Percentiles rank a stretch among this genome's conserved stretches.
phyloP scores from a whole-genome alignment of 2,113 vertebrate genomes.

The Xyliphius kryptos region DNA sequence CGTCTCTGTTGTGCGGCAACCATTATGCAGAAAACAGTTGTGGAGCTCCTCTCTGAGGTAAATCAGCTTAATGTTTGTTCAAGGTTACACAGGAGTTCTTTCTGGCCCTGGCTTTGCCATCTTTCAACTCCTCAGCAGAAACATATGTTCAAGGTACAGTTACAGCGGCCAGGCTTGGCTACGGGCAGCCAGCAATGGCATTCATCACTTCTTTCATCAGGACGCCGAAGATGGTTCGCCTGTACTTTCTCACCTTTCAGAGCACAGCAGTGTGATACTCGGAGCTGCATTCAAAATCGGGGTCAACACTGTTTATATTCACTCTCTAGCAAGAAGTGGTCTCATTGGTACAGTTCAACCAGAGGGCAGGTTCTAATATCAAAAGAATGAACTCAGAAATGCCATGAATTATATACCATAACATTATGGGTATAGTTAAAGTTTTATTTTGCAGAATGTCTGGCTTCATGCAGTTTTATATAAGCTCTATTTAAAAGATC shows the following conservation, averaged over 20 bases:
- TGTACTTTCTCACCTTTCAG: constrained; percentile 35
- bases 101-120: constrained; percentile 62
- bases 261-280: neutral
- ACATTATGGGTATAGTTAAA: no score
- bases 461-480: no score
- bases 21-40: constrained; percentile 50
- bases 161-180: constrained; percentile 46
- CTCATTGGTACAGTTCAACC: no score
- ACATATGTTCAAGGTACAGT: constrained; percentile 63
- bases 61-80: constrained; percentile 61
- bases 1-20: constrained; percentile 16
- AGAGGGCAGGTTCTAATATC: no score
- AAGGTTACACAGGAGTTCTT: constrained; percentile 54
- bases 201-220: constrained; percentile 59
- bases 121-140: constrained; percentile 70
- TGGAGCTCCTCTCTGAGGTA: constrained; percentile 46
- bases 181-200: constrained; percentile 44
- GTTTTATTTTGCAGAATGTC: no score
- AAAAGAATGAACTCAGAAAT: no score
- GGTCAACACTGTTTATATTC: constrained; percentile 21
- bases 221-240: constrained; percentile 44
- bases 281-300: constrained; percentile 18
- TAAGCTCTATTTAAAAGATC: neutral
- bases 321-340: no score
- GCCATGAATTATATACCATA: no score